Base-by-base conservation (phyloP, 2,888 invertebrate genomes). In the Teleiodes luculella region DNA sequence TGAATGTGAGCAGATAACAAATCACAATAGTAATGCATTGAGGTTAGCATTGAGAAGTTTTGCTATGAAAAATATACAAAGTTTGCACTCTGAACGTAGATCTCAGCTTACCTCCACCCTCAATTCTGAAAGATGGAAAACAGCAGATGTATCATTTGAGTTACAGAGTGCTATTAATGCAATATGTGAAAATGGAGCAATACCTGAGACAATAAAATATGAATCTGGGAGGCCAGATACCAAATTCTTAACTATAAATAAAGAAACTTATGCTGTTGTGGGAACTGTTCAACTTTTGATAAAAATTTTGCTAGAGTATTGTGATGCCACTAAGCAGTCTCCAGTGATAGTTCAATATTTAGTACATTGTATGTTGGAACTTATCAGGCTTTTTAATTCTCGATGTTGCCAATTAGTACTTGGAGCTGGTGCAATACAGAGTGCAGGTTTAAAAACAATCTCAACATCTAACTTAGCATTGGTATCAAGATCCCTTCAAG, bases 401-500 rank as follows among this genome's bases (percentile, higher is more conserved):
- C 92, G 95, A 56, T 95, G 95, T 67, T 98, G 97, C 83, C 98
- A 98, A 79, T 91, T 99, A 65, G 96, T 99, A 53, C 91, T 99
- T 53, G 99, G 98, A 41, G 99, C 98, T 37, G 98, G 98, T 41
- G 99, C 99, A 5, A 92, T 99, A 73, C 95, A 97, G 72, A 94
- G 97, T 60, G 98, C 98, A 35, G 98, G 98, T 4, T 86, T 97
- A 52, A 97, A 97, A 85, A 97, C 97, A 24, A 98, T 98, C 62
- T 97, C 98, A 3, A 98, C 97, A 68, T 96, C 96, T 33, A 98
- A 98, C 86, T 90, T 99, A 68, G 98, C 96, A 8, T 84, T 97
- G 61, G 95, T 96, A 0, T 95, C 95, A 11, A 91, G 97, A 65
- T 96, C 96, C 30, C 82, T 97, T 31, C 96, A 97, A 70, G 91